A percentile compares a stretch with the other conserved stretches of the same genome.
Conservation (phyloP, 2,797 vertebrate genomes). For the Oceanodroma leucorhoa region DNA sequence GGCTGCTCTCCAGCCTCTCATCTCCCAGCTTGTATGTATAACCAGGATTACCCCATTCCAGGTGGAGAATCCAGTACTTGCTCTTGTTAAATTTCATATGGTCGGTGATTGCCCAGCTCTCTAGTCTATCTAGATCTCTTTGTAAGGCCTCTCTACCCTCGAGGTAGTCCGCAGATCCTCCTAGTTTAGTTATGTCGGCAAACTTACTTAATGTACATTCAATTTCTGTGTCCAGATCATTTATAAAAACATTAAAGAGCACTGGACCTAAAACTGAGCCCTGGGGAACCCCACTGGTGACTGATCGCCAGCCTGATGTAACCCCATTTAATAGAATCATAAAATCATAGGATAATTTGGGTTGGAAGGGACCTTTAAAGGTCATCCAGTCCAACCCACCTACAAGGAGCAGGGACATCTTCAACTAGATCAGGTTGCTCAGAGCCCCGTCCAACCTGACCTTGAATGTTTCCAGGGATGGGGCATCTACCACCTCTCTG, state of each 20-base stretch:
- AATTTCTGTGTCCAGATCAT: background rate
- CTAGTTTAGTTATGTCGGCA: background rate
- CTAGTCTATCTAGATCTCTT: background rate
- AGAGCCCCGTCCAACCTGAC: too few species aligned
- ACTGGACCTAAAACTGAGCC: background rate
- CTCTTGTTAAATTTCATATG: background rate
- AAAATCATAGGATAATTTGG: background rate
- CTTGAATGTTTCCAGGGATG: background rate
- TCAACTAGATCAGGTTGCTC: background rate
- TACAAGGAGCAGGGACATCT: too few species aligned
- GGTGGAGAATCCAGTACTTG: background rate
- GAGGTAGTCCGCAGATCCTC: background rate
- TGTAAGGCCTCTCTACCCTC: background rate
- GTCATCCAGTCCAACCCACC: background rate
- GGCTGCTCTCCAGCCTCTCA: background rate
- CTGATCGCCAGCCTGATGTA: background rate
- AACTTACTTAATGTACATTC: background rate
- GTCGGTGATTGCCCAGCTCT: background rate
- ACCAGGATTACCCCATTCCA: background rate
- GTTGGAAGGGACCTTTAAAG: background rate
- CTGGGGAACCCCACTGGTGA: background rate
- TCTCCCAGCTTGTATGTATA: background rate
- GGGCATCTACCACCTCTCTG: background rate
- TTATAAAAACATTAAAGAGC: background rate
- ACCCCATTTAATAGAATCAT: background rate